These are phyloP conservation scores for Podarcis siculus DNA, from an alignment of 2,797 vertebrate species.

Conservation along the genomic window DNA sequence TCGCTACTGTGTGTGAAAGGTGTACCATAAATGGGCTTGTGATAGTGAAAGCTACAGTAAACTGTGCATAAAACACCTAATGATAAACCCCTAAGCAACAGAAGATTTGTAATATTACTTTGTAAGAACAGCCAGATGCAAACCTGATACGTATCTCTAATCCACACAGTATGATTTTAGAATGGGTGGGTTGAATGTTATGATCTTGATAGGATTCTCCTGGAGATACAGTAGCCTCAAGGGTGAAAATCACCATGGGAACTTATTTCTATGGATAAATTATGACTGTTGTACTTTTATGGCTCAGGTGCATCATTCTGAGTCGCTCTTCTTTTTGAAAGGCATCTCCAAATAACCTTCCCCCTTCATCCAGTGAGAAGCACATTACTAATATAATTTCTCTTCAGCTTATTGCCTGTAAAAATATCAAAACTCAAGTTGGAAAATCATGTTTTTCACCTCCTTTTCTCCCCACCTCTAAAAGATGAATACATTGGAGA, in stretches of 20 bases:
- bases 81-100: too few species aligned
- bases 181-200: too few species aligned
- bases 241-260: background rate
- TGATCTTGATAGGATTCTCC: too few species aligned
- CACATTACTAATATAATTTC: background rate
- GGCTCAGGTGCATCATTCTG: background rate
- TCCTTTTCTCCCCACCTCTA: background rate
- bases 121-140: too few species aligned
- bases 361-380: background rate
- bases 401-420: background rate
- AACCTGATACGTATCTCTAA: too few species aligned
- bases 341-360: conserved; percentile 11
- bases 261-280: background rate
- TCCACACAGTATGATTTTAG: too few species aligned
- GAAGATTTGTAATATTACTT: too few species aligned
- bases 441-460: background rate
- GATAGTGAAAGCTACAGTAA: too few species aligned
- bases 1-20: too few species aligned
- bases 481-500: background rate
- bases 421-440: conserved; percentile 10
- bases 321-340: background rate
- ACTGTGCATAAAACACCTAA: too few species aligned
- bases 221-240: too few species aligned
- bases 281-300: background rate
- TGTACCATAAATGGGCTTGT: too few species aligned